These are phyloP conservation scores for Bothrops jararaca DNA, from an alignment of 2,113 vertebrate species.

Conservation along the genomic window DNA sequence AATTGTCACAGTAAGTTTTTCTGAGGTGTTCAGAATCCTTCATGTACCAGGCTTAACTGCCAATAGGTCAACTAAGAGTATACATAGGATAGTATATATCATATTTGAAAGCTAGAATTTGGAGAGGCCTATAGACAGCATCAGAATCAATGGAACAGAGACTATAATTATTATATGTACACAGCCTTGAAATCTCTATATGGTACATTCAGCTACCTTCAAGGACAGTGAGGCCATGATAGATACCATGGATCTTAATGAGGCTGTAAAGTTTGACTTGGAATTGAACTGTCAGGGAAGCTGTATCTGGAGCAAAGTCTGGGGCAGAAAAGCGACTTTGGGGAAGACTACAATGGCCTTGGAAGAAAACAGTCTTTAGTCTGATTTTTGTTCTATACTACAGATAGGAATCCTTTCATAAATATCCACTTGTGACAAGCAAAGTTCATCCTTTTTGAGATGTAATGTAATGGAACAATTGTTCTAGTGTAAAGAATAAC, in stretches of 20 bases:
- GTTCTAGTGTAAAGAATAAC: neutral
- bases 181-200: neutral
- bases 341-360: neutral
- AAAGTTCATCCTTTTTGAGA: neutral
- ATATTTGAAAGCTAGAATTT: neutral
- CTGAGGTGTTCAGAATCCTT: neutral
- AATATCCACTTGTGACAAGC: neutral
- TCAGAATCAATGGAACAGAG: neutral
- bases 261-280: neutral
- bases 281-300: neutral
- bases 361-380: neutral
- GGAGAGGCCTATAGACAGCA: neutral
- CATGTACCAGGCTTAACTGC: neutral
- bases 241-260: neutral
- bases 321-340: neutral
- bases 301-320: neutral
- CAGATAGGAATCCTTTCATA: neutral
- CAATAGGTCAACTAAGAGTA: neutral
- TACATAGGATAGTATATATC: neutral
- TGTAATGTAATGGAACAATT: neutral
- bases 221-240: neutral
- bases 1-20: neutral
- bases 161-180: neutral
- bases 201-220: neutral
- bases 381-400: neutral